phyloP scores from a whole-genome alignment of 2,888 invertebrate genomes.

The Agapetus fuscipes region DNA sequence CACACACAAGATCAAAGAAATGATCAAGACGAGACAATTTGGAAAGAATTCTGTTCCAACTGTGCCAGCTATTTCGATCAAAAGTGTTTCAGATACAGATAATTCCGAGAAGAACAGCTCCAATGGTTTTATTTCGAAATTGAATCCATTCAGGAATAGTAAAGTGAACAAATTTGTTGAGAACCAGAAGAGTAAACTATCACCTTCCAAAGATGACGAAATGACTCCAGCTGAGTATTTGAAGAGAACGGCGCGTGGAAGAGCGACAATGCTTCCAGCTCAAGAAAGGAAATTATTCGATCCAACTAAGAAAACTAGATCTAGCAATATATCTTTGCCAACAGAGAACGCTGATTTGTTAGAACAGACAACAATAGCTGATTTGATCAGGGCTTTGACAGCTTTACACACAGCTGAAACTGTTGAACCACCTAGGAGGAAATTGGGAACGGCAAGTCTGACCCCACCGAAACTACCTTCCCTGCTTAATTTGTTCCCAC shows the following conservation, averaged over 20 bases:
- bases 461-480: slow-evolving; percentile 40
- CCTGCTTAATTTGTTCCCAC: slow-evolving; percentile 37
- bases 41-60: slow-evolving; percentile 18
- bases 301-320: slow-evolving; percentile 25
- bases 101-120: slow-evolving; percentile 1
- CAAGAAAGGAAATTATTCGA: slow-evolving; percentile 23
- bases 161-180: slow-evolving; percentile 2
- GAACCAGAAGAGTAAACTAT: slow-evolving; percentile 1
- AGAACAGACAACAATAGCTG: slow-evolving; percentile 75
- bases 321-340: slow-evolving; percentile 27
- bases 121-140: slow-evolving; percentile 6
- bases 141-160: slow-evolving; percentile 15
- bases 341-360: slow-evolving; percentile 51
- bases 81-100: slow-evolving; percentile 5
- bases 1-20: slow-evolving; percentile 46
- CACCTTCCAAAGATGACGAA: background rate
- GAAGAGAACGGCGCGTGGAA: slow-evolving; percentile 32
- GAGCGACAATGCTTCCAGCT: slow-evolving; percentile 30
- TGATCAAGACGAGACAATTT: slow-evolving; percentile 5
- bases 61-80: slow-evolving; percentile 7
- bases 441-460: slow-evolving; percentile 43
- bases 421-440: slow-evolving; percentile 33
- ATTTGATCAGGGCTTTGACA: slow-evolving; percentile 67
- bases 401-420: slow-evolving; percentile 46
- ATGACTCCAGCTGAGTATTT: slow-evolving; percentile 21